A percentile compares a stretch with the other conserved stretches of the same genome.
phyloP scores from a whole-genome alignment of 2,797 vertebrate species.

The Octomys mimax region DNA sequence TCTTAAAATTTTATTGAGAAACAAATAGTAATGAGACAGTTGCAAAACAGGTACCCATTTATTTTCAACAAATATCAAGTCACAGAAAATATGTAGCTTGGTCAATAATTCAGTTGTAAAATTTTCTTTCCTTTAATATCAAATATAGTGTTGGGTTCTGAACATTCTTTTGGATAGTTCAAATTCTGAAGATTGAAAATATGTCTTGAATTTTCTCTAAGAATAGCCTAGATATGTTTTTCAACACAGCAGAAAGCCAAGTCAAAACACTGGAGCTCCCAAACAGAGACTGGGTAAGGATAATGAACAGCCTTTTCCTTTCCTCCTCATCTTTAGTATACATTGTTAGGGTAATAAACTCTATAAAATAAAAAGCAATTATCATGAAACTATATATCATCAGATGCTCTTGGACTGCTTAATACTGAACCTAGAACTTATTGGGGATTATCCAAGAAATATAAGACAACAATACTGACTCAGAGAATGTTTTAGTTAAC shows the following conservation, averaged over 20 bases:
- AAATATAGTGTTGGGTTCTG: background rate
- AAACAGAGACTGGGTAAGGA: background rate
- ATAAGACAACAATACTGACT: background rate
- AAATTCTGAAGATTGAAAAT: background rate
- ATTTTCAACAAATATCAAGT: background rate
- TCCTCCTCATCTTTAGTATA: background rate
- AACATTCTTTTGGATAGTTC: constrained; percentile 33
- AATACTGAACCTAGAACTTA: constrained; percentile 1
- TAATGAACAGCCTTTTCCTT: background rate
- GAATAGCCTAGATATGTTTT: constrained; percentile 31
- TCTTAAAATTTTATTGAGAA: too few species aligned
- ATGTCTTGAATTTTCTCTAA: constrained; percentile 18
- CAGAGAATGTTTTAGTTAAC: background rate
- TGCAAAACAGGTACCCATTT: too few species aligned
- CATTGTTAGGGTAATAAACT: background rate
- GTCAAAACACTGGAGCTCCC: background rate
- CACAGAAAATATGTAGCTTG: background rate
- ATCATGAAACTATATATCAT: background rate
- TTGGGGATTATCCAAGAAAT: background rate
- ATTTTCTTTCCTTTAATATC: constrained; percentile 52
- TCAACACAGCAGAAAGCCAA: background rate
- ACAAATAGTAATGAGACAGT: too few species aligned
- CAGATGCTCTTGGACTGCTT: background rate
- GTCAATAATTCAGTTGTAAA: background rate
- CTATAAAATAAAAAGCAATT: background rate